Evolutionary conservation across 2,113 vertebrate genomes (phyloP).

Genomic region (Paedocypris sp.): DNA sequence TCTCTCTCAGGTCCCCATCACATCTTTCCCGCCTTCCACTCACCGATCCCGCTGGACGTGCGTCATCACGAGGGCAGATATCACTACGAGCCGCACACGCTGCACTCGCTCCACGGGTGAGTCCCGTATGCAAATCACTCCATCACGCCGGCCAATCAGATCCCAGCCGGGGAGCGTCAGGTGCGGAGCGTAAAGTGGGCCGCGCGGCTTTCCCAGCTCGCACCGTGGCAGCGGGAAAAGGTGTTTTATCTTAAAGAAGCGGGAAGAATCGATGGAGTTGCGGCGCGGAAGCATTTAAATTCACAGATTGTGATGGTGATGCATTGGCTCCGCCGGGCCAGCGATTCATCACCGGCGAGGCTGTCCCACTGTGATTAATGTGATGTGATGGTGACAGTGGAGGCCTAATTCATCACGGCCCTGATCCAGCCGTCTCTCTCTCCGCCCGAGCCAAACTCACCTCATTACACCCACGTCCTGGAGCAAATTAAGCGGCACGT

Average conservation of each 20-base stretch:
- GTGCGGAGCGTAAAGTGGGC: conserved; percentile 26
- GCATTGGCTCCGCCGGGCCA: conserved; percentile 54
- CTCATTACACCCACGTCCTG: conserved; percentile 74
- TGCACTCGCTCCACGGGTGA: conserved; percentile 86
- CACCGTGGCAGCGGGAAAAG: conserved; percentile 30
- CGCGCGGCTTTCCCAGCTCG: conserved; percentile 27
- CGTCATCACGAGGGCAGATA: conserved; percentile 90
- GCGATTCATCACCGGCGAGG: conserved; percentile 61
- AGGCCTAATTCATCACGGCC: conserved; percentile 76
- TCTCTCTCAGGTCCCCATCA: conserved; percentile 72
- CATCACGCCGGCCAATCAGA: no score
- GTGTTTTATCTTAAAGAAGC: conserved; percentile 43
- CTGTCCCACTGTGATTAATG: conserved; percentile 77
- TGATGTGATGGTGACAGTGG: conserved; percentile 70
- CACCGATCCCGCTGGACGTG: conserved; percentile 88
- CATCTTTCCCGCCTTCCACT: conserved; percentile 83
- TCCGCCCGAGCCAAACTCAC: conserved; percentile 68
- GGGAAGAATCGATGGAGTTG: conserved; percentile 53
- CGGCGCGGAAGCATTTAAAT: conserved; percentile 60
- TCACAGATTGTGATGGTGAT: conserved; percentile 63
- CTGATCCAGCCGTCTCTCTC: conserved; percentile 65
- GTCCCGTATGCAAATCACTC: no score
- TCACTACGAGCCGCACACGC: conserved; percentile 83
- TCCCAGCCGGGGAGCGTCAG: no score
- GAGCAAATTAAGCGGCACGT: conserved; percentile 74